Evolutionary conservation across 2,888 invertebrate genomes (phyloP).

Genomic region (Dyspetes luteomarginatus): DNA sequence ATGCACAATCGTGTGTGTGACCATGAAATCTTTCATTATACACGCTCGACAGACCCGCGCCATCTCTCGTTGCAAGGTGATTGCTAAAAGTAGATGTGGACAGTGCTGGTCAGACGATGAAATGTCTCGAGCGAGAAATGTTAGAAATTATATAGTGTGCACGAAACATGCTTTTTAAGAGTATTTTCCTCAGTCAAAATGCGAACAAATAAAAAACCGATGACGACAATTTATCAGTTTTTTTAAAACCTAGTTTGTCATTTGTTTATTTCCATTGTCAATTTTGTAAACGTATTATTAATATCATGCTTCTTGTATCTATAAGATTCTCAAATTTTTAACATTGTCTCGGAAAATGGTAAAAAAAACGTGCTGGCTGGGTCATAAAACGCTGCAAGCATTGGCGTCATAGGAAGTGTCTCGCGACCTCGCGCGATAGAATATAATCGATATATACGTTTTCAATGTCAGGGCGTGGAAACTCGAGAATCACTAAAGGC

Average conservation of each 20-base stretch:
- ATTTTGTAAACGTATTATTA: no score
- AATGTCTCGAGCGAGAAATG: neutral
- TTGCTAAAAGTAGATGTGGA: constrained; percentile 56
- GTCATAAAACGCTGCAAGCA: neutral
- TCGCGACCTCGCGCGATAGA: constrained; percentile 25
- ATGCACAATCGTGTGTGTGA: neutral
- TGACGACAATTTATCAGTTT: no score
- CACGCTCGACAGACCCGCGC: constrained; percentile 8
- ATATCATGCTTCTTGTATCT: no score
- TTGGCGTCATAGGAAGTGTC: neutral
- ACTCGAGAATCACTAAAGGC: neutral
- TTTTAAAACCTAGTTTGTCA: no score
- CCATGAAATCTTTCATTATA: constrained; percentile 54
- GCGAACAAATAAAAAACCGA: no score
- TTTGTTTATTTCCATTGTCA: no score
- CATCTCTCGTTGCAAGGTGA: constrained; percentile 2
- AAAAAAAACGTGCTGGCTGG: neutral
- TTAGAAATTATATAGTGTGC: neutral
- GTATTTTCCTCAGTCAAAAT: no score
- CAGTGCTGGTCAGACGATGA: constrained; percentile 27
- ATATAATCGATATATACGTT: constrained; percentile 48
- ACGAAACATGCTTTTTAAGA: no score
- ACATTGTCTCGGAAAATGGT: neutral
- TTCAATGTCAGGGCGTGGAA: constrained; percentile 31
- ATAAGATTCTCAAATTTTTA: no score